phyloP scores from a whole-genome alignment of 2,113 vertebrate genomes.

The Tamias sibiricus region DNA sequence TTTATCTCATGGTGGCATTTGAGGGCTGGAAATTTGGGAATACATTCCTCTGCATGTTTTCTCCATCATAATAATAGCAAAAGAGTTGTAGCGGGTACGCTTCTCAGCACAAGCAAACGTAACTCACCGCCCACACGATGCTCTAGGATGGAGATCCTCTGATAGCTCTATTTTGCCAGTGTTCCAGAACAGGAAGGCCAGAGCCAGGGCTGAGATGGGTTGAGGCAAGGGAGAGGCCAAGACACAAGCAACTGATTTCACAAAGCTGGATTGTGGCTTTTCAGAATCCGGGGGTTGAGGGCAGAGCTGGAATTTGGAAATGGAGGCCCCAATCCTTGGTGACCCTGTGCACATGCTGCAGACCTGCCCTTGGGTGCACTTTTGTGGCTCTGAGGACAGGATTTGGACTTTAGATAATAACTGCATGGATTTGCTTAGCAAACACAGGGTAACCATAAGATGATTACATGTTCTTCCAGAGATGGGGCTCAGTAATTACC shows the following conservation, averaged over 20 bases:
- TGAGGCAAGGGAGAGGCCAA: background rate
- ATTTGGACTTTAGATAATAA: constrained; percentile 80
- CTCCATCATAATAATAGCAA: background rate
- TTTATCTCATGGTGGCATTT: background rate
- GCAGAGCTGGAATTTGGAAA: constrained; percentile 22
- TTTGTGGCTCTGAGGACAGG: constrained; percentile 70
- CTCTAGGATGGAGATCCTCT: background rate
- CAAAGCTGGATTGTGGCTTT: background rate
- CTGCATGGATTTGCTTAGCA: constrained; percentile 79
- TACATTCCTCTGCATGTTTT: background rate
- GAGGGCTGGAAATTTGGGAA: rapidly evolving
- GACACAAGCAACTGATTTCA: background rate
- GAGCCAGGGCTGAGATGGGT: background rate
- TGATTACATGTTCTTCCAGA: constrained; percentile 81
- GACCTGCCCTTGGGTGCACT: constrained; percentile 72
- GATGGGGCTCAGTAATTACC: constrained; percentile 83
- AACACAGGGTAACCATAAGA: constrained; percentile 76
- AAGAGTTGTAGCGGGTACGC: too few relatives aligned
- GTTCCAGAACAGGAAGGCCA: background rate
- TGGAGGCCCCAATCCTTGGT: background rate
- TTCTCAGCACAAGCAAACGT: too few relatives aligned
- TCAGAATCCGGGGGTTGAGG: background rate
- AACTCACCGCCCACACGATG: background rate
- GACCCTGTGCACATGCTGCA: background rate
- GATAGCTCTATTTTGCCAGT: background rate